Percentiles rank a stretch among this genome's conserved stretches.
These are phyloP conservation scores for Xiphophorus maculatus DNA, from an alignment of 2,113 vertebrate genomes.

Conservation along the genomic window DNA sequence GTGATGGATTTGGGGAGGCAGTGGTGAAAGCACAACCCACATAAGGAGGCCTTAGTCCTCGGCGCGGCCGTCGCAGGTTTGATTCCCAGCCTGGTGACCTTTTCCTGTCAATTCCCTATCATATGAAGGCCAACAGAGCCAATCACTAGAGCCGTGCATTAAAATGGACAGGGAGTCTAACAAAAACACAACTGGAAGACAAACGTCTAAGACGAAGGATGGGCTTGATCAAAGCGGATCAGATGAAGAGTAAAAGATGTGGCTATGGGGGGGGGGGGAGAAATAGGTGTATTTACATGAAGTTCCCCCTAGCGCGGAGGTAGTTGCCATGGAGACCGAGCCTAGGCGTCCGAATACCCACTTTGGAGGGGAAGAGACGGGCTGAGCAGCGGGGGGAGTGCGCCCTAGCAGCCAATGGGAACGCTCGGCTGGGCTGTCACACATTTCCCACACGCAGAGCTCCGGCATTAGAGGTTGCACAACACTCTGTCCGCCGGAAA, in stretches of 20 bases:
- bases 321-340: conserved; percentile 80
- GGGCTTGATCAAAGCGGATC: conserved; percentile 3
- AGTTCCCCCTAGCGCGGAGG: conserved; percentile 47
- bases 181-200: neutral
- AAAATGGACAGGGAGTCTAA: neutral
- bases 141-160: neutral
- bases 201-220: conserved; percentile 2
- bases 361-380: conserved; percentile 53
- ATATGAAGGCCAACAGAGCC: no score
- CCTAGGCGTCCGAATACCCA: conserved; percentile 72
- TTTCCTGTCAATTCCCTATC: no score
- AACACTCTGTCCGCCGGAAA: conserved; percentile 51
- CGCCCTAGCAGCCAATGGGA: conserved; percentile 74
- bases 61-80: no score
- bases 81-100: no score
- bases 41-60: no score
- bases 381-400: conserved; percentile 63
- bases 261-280: neutral
- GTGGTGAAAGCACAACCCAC: no score
- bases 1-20: neutral
- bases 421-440: conserved; percentile 35
- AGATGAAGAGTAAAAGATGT: conserved; percentile 1
- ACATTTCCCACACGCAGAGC: conserved; percentile 69
- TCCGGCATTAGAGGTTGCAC: conserved; percentile 66
- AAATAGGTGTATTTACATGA: conserved; percentile 52